A percentile compares a stretch with the other conserved stretches of the same genome.
Conservation (phyloP, 2,113 vertebrate genomes). For the Ursus arctos region DNA sequence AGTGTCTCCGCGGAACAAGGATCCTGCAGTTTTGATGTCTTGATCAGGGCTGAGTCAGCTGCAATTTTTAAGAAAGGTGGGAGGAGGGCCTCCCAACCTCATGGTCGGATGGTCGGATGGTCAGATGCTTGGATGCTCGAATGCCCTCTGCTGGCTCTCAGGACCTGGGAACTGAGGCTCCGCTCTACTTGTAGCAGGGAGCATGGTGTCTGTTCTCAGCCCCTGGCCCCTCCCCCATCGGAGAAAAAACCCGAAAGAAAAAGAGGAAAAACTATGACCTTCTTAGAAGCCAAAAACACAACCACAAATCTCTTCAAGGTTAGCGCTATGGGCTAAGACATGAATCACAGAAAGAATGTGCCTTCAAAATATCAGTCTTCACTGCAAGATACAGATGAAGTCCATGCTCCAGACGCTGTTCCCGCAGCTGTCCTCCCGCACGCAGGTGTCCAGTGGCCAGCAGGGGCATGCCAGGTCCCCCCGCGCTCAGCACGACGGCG, state of each 20-base stretch:
- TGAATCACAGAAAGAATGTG: slow-evolving; percentile 55
- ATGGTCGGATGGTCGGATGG: background rate
- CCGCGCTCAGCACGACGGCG: too few relatives aligned
- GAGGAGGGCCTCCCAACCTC: slow-evolving; percentile 46
- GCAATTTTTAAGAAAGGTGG: slow-evolving; percentile 41
- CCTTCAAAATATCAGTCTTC: slow-evolving; percentile 70
- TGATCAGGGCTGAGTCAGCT: slow-evolving; percentile 23
- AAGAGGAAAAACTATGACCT: slow-evolving; percentile 74
- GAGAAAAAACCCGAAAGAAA: background rate
- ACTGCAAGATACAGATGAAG: slow-evolving; percentile 73
- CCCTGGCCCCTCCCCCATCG: background rate
- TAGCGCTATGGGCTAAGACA: slow-evolving; percentile 50
- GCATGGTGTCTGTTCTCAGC: slow-evolving; percentile 66
- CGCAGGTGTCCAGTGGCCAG: too few relatives aligned
- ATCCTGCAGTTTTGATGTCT: slow-evolving; percentile 66
- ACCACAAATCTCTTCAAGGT: slow-evolving; percentile 77
- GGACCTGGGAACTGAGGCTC: slow-evolving; percentile 75
- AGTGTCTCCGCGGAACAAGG: slow-evolving; percentile 51
- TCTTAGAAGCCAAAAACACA: slow-evolving; percentile 73
- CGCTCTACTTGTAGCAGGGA: slow-evolving; percentile 54
- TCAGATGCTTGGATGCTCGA: background rate
- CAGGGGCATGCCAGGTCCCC: too few relatives aligned
- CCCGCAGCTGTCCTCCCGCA: slow-evolving; percentile 76
- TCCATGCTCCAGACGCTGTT: slow-evolving; percentile 75
- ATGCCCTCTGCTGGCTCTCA: slow-evolving; percentile 4